A percentile compares a stretch with the other conserved stretches of the same genome.
Conservation (phyloP, 2,113 vertebrate genomes). For the Scytalopus superciliaris region DNA sequence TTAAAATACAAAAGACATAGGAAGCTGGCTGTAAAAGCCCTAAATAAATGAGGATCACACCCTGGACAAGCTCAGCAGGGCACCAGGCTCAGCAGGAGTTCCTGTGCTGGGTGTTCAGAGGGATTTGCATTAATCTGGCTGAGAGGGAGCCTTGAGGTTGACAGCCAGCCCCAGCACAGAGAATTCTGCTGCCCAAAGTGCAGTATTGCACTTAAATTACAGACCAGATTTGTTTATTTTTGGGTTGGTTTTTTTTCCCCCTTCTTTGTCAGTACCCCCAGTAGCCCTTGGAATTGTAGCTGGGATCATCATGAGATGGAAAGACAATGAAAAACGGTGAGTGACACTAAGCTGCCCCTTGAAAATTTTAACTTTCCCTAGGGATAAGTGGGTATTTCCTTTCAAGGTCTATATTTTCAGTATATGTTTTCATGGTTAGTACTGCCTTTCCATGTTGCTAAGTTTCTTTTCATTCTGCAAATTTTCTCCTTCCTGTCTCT, state of each 20-base stretch:
- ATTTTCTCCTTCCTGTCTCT: neutral
- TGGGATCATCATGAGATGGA: neutral
- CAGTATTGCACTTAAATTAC: neutral
- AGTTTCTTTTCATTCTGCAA: neutral
- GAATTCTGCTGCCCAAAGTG: neutral
- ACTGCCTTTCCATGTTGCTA: fast-evolving
- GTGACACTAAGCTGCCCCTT: neutral
- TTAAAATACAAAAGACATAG: neutral
- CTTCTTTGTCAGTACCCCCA: neutral
- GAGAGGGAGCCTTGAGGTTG: neutral
- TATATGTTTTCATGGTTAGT: fast-evolving
- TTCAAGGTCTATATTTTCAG: neutral
- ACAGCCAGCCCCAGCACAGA: neutral
- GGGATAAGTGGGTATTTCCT: neutral
- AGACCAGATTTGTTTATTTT: neutral
- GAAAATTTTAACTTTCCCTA: fast-evolving
- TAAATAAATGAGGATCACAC: neutral
- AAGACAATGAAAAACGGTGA: neutral
- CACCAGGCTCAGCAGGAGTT: neutral
- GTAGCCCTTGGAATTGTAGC: neutral
- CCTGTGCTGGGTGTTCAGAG: neutral
- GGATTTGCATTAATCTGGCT: neutral
- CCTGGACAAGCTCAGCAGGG: neutral
- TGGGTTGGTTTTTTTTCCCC: neutral
- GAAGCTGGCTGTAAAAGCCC: neutral